Evolutionary conservation across 2,888 invertebrate genomes (phyloP), one percentile per base, ranked within the genome.

Genomic region (Mimumesa dahlbomi): DNA sequence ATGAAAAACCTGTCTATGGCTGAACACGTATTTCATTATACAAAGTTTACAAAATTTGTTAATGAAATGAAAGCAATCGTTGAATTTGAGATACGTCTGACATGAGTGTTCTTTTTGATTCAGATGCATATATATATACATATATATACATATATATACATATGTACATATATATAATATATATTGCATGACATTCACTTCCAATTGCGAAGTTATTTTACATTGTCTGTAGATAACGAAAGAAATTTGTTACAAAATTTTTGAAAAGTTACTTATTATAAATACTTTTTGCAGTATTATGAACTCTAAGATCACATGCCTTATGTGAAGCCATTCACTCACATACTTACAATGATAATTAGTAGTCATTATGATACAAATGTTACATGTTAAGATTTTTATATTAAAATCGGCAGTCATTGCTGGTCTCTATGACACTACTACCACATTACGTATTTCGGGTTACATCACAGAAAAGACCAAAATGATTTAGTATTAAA

Each of bases 341-440:
- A 59, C 72, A 70, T 77, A 76, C 67, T 67, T 80, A 80, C 69
- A 75, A 74, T 67, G 79, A 75, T 81, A 82, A 80, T 79, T 81
- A 81, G 68, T 81, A 81, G 69, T 79, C 68, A 72, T 75, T 77
- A 82, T 82, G 75, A 78, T 81, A 81, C 72, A 82, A 73, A 81
- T 82, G 76, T 81, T 84, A 82, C 58, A 79, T 72, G 77, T 82
- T 82, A 81, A 81, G 73, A 73, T 70, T 66, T 77, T 84, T 83
- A 83, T 77, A 81, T 74, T 84, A 84, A 83, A 83, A 82, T 85
- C 84, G 85, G 85, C 85, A 85, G 85, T 85, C 85, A 82, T 80
- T 75, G 85, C 85, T 85, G 85, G 85, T 85, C 85, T 84, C 84
- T 85, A 77, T 85, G 83, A 85, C 83, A 84, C 73, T 74, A 69